These are phyloP conservation scores for Nymphalis c-album DNA, from an alignment of 2,888 invertebrate species.

Conservation along the genomic window DNA sequence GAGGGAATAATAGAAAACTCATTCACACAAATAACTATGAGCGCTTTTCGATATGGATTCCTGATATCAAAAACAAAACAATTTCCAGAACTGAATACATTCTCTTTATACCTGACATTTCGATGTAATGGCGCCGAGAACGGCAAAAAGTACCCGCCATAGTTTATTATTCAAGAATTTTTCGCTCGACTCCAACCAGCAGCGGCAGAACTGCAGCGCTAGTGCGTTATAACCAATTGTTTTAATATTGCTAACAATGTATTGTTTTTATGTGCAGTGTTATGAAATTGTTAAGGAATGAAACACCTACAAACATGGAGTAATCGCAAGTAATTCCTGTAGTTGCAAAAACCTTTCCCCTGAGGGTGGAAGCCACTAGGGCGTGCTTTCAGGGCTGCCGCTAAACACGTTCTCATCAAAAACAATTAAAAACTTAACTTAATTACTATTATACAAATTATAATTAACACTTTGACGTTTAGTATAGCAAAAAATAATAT, in stretches of 20 bases:
- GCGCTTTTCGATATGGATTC: too few species aligned
- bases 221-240: slow-evolving; percentile 33
- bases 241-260: slow-evolving; percentile 34
- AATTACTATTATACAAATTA: too few species aligned
- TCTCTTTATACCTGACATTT: slow-evolving; percentile 22
- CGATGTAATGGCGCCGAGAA: slow-evolving; percentile 28
- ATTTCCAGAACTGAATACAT: slow-evolving; percentile 1
- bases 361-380: slow-evolving; percentile 30
- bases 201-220: slow-evolving; percentile 23
- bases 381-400: slow-evolving; percentile 32
- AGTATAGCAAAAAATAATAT: too few species aligned
- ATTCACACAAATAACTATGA: too few species aligned
- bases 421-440: too few species aligned
- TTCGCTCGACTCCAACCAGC: slow-evolving; percentile 37
- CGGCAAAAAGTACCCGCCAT: slow-evolving; percentile 34
- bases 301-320: slow-evolving; percentile 49
- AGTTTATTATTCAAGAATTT: slow-evolving; percentile 40
- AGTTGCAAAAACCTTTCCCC: slow-evolving; percentile 33
- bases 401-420: background rate
- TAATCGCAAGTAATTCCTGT: slow-evolving; percentile 49
- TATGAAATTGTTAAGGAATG: slow-evolving; percentile 47
- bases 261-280: slow-evolving; percentile 42
- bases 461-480: too few species aligned
- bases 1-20: too few species aligned
- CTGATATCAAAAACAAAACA: background rate